Base-by-base conservation (phyloP, 1,140 invertebrate species). In the Pachyrhynchus sulphureomaculatus region DNA sequence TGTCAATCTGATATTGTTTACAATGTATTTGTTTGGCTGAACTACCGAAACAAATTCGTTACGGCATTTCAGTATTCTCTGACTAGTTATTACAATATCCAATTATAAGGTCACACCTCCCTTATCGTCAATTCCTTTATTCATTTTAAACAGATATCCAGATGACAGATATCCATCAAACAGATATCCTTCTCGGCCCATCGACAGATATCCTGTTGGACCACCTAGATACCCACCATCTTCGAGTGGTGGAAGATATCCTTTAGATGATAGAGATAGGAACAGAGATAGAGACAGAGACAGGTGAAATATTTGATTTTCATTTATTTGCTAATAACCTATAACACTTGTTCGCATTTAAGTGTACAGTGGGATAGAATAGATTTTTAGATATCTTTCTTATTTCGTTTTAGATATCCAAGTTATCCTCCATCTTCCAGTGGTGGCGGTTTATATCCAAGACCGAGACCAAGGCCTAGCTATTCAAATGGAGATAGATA, bases 131-230 rank as follows among this genome's bases (percentile, higher is more conserved):
- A n/a, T n/a, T n/a, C n/a, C n/a, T n/a, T n/a, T n/a, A n/a, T 39
- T 18, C 2, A 9, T 9, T 42, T 54, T 33, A 21, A 71, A 75
- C 53, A 70, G 72, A 62, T 73, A 69, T 64, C 72, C 72, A 36
- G 56, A 56, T 24, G 61, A 79, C 41, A 71, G 77, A 68, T 78
- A 78, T 59, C 77, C 78, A 15, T n/a, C 36, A 53, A 49, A 63
- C 20, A 65, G 63, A 64, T 70, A 67, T 60, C 66, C 66, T 15
- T 62, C 61, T 29, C 53, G 63, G 54, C 48, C 18, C 49, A 10
- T 23, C 18, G 55, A 57, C 24, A 53, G 70, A 33, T 71, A 69
- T 70, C 68, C 73, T 44, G 32, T 56, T 49, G 60, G 45, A 24
- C 23, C 52, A 23, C 51, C 53, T 47, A 57, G 66, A 18, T 72